phyloP scores from a whole-genome alignment of 2,113 vertebrate species.

The Prolemur simus region DNA sequence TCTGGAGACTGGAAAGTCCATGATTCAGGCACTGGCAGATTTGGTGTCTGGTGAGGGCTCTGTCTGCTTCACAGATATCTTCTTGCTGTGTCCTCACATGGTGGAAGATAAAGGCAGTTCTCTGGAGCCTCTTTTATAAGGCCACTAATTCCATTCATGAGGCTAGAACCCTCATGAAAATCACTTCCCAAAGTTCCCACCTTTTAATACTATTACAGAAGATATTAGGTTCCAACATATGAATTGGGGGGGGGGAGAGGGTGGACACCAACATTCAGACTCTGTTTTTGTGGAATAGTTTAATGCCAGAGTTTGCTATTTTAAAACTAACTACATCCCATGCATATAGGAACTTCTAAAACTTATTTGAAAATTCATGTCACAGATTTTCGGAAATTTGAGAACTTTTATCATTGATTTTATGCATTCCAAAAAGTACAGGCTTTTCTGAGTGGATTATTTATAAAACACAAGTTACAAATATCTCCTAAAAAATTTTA shows the following conservation, averaged over 20 bases:
- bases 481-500: neutral
- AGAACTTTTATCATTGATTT: neutral
- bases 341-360: neutral
- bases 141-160: neutral
- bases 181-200: neutral
- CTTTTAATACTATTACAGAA: neutral
- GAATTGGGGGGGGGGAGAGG: neutral
- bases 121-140: neutral
- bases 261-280: neutral
- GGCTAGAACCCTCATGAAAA: no score
- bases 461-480: neutral
- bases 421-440: neutral
- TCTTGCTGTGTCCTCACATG: no score
- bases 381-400: neutral
- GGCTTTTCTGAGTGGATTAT: neutral
- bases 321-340: neutral
- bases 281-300: neutral
- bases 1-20: neutral
- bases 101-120: neutral
- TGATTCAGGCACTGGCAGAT: neutral
- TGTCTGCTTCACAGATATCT: neutral
- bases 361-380: neutral
- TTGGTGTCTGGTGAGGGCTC: neutral
- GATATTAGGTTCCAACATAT: neutral
- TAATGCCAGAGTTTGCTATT: neutral